Evolutionary conservation across 2,113 vertebrate genomes (phyloP).

Genomic region (Urocolius indicus): DNA sequence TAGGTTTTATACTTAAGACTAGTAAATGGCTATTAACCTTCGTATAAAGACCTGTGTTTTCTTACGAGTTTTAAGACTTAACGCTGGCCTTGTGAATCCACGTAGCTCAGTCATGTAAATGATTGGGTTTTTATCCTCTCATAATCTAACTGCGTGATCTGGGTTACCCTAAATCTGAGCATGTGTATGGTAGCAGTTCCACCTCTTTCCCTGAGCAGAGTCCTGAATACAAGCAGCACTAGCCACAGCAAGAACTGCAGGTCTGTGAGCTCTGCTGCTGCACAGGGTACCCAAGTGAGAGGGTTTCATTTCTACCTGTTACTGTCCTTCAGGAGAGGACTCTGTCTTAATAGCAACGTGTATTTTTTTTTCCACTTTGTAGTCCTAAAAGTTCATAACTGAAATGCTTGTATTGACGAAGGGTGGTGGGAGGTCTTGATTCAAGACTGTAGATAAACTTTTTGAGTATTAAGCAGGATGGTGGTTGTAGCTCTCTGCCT

Average conservation of each 20-base stretch:
- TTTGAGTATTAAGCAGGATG: not conserved
- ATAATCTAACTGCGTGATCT: not conserved
- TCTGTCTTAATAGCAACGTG: not conserved
- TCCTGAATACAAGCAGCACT: not conserved
- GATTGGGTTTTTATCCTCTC: not conserved
- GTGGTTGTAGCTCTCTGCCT: not conserved
- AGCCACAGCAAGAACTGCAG: not conserved
- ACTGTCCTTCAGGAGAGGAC: not conserved
- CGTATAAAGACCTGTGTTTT: not conserved
- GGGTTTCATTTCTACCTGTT: not conserved
- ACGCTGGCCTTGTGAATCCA: not conserved
- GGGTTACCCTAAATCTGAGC: not conserved
- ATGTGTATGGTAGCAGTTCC: not conserved
- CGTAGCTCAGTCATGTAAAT: not conserved
- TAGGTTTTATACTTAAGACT: not conserved
- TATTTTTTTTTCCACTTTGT: not conserved
- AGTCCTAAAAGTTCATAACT: not conserved
- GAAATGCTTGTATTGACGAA: not conserved
- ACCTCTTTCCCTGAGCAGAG: not conserved
- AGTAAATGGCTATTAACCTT: not conserved
- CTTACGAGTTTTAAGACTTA: not conserved
- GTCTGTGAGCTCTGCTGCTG: not conserved
- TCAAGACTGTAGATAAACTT: not conserved
- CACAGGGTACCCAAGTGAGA: not conserved
- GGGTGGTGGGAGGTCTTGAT: not conserved